Percentiles rank a stretch among this genome's conserved stretches.
These are phyloP conservation scores for Platorchestia sp. DNA, from an alignment of 1,140 invertebrate species.

Conservation along the genomic window DNA sequence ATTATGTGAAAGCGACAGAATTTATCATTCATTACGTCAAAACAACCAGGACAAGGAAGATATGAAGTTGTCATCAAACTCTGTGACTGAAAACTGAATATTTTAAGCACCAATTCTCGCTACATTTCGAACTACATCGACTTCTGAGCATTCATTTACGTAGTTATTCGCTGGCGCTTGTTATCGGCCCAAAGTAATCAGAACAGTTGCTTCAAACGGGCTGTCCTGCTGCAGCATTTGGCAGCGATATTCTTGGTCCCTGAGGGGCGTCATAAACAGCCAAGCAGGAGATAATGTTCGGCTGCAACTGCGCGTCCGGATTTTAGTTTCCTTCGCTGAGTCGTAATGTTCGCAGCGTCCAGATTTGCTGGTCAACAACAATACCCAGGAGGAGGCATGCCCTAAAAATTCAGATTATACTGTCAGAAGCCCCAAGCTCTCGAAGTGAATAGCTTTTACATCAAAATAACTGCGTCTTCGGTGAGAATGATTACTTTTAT, in stretches of 20 bases:
- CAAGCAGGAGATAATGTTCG: not conserved
- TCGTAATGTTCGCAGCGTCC: not conserved
- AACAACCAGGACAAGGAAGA: not conserved
- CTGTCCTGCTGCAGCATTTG: not conserved
- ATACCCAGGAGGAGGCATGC: not conserved
- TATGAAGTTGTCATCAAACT: not conserved
- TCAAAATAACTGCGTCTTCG: not conserved
- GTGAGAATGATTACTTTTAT: not conserved
- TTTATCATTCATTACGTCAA: not conserved
- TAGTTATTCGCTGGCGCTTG: not conserved
- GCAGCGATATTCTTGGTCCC: not conserved
- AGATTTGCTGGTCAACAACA: not conserved
- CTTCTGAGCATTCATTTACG: not conserved
- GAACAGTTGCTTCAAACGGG: not conserved
- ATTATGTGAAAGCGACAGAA: not conserved
- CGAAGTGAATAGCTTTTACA: not conserved
- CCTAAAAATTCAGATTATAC: not conserved
- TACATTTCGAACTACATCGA: not conserved
- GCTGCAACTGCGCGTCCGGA: not conserved
- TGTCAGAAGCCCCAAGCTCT: not conserved
- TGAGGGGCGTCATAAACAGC: not conserved
- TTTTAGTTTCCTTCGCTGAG: not conserved
- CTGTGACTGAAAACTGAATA: not conserved
- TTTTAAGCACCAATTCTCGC: not conserved
- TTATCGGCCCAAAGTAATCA: not conserved